phyloP scores from a whole-genome alignment of 2,113 vertebrate species.

The Eonycteris spelaea region DNA sequence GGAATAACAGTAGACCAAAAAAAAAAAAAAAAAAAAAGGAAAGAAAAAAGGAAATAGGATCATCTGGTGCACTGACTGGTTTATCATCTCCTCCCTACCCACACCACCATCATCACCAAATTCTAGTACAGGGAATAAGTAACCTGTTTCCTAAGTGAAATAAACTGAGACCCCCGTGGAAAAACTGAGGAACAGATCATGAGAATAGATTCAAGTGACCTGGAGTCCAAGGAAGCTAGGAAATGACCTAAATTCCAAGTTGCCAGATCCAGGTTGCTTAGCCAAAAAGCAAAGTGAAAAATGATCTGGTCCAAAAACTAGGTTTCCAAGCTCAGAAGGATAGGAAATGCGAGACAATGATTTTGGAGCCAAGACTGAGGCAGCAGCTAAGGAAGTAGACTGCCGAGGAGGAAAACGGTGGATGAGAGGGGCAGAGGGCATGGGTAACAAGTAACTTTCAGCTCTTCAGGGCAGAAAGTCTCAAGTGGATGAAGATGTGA shows the following conservation, averaged over 20 bases:
- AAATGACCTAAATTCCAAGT: neutral
- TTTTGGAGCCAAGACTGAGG: neutral
- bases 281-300: conserved; percentile 30
- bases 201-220: neutral
- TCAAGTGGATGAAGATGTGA: neutral
- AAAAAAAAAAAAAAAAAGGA: too few relatives aligned
- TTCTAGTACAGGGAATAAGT: neutral
- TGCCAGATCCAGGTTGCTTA: neutral
- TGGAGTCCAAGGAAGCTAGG: neutral
- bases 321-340: neutral
- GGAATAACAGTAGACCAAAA: too few relatives aligned
- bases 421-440: neutral
- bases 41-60: neutral
- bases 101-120: neutral
- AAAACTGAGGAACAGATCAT: neutral
- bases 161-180: neutral
- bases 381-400: neutral
- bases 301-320: neutral
- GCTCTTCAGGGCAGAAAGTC: neutral
- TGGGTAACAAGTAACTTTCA: neutral
- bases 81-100: neutral
- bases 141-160: neutral
- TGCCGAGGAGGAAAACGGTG: neutral
- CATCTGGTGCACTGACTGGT: neutral
- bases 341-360: neutral